Evolutionary conservation across 2,888 invertebrate genomes (phyloP), one percentile per base, ranked within the genome.

Genomic region (Agapostemon virescens): DNA sequence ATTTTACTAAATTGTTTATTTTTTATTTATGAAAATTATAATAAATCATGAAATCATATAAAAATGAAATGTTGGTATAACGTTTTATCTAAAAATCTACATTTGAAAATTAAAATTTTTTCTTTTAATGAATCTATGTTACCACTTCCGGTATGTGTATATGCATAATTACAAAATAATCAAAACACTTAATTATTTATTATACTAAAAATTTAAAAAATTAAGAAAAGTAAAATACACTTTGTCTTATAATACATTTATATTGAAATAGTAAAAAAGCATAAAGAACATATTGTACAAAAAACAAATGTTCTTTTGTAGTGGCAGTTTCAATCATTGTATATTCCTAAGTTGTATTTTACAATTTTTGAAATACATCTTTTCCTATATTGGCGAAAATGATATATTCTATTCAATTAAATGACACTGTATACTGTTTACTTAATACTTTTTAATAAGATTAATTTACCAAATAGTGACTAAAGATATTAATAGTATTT

Each of bases 11-110:
- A 42, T 15, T 67, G 15, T 52, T 63, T 49, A 38, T 40, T 42
- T 68, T 55, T 23, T 71, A 63, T 81, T 72, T 81, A 79, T 64
- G 69, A 26, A 33, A 23, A 26, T 64, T 58, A 40, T 67, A 38
- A 15, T 67, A 74, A 81, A 70, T 42, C 77, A 63, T 52, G 69
- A 68, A 78, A 61, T 80, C 73, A 77, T 73, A 77, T 69, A 77
- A 73, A 77, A 42, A 77, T 58, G 40, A 69, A 70, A 17, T 55
- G 69, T 52, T 66, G 7, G 42, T 74, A 23, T 74, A 23, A 45
- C 63, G 61, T 77, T 45, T 72, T 38, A 15, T 23, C 49, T 64
- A 69, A 61, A 49, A 55, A 67, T 74, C 33, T 73, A 77, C n/a
- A 23, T 66, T 64, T 45, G 30, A 69, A 69, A 40, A n/a, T 72